Conservation (phyloP, 1,140 invertebrate species). For the Diachasmimorpha longicaudata region DNA sequence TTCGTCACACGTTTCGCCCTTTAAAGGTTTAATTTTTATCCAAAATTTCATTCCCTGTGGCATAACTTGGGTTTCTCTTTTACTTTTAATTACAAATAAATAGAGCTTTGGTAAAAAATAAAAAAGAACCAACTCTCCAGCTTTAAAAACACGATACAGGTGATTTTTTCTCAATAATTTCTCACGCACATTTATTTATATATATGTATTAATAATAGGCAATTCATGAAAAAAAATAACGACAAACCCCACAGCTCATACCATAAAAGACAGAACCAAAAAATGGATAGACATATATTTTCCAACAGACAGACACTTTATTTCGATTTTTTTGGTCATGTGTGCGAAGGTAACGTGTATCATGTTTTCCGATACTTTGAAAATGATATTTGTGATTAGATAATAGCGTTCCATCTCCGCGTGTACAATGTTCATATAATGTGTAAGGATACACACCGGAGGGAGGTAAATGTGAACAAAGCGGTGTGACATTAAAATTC, state of each 20-base stretch:
- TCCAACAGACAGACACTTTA: conserved; percentile 60
- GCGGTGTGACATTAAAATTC: conserved; percentile 2
- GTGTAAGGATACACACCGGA: neutral
- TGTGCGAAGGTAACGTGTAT: conserved; percentile 8
- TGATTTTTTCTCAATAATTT: neutral
- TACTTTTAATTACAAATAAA: too few species aligned
- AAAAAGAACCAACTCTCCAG: too few species aligned
- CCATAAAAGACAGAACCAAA: too few species aligned
- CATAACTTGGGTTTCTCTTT: too few species aligned
- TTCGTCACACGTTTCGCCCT: too few species aligned
- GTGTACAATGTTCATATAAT: conserved; percentile 33
- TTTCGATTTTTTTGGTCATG: conserved; percentile 27
- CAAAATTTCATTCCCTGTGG: too few species aligned
- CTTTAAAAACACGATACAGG: neutral
- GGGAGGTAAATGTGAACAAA: neutral
- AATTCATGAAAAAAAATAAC: too few species aligned
- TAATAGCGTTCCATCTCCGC: conserved; percentile 49
- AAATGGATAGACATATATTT: conserved; percentile 19
- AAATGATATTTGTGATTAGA: conserved; percentile 34
- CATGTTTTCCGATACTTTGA: neutral
- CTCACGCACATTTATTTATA: too few species aligned
- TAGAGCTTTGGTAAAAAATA: too few species aligned
- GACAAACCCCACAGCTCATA: too few species aligned
- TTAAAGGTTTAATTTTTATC: too few species aligned
- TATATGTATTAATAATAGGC: too few species aligned